Evolutionary conservation across 2,797 vertebrate species (phyloP).

Genomic region (Anas bahamensis): DNA sequence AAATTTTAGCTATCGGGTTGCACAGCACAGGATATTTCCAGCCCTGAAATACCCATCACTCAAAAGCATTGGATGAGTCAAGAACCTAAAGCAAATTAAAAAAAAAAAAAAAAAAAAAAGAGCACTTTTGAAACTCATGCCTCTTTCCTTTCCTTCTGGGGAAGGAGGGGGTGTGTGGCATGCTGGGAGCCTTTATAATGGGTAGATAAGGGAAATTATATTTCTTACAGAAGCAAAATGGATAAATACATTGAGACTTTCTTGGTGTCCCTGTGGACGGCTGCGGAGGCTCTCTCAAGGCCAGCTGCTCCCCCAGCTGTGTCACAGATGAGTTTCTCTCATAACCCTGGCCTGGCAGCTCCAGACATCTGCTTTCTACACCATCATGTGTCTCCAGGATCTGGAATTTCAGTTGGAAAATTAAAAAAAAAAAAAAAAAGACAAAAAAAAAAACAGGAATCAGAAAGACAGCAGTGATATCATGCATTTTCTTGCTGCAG

Average conservation of each 20-base stretch:
- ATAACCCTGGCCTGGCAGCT: background rate
- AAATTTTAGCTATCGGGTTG: background rate
- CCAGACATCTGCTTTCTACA: background rate
- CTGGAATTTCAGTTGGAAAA: background rate
- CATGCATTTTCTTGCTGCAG: background rate
- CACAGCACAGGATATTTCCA: background rate
- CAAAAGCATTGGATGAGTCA: background rate
- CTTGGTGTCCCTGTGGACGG: background rate
- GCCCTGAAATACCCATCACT: background rate
- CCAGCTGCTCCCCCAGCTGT: background rate
- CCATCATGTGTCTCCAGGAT: background rate
- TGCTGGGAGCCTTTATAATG: background rate
- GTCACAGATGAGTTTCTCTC: background rate
- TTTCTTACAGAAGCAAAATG: background rate
- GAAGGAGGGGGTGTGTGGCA: accelerated
- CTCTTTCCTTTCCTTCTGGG: background rate
- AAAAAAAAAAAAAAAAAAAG: background rate
- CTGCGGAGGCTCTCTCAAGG: background rate
- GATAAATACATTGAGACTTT: background rate
- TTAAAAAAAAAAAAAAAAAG: background rate
- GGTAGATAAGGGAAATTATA: background rate
- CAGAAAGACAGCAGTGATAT: background rate
- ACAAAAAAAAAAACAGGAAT: background rate
- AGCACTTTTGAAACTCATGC: background rate
- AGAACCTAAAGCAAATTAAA: background rate